Base-by-base conservation (phyloP, 2,888 invertebrate genomes). In the Geophilus truncorum region DNA sequence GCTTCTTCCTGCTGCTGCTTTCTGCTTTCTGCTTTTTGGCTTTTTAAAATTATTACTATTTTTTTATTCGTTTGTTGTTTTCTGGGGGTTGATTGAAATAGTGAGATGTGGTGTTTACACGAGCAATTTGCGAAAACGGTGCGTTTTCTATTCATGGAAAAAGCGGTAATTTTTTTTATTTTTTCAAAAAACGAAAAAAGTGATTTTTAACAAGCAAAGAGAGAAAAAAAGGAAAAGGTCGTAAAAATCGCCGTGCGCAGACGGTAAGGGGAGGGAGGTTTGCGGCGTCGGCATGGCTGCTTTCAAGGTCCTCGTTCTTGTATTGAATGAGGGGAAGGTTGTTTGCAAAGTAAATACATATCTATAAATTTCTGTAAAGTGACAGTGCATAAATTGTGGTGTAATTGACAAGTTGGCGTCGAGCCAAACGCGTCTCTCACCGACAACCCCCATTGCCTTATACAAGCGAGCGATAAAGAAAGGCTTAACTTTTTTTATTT, bases 301-400 rank as follows among this genome's bases (percentile, higher is more conserved):
- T 77, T 77, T 77, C 34, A 34, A 34, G 77, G 36, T 36, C 34
- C 77, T 32, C 36, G 32, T 77, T 77, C 34, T 36, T 32, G 36
- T 34, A 77, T 77, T 77, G 34, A 77, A 77, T 77, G 77, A 32
- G 36, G 36, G 70, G 70, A 70, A 36, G 34, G 77, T 77, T 77
- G 77, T 77, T 77, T 77, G 77, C 77, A 77, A 77, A 77, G 77
- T 36, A 77, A 77, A 77, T 77, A 77, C 77, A 77, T 77, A 77
- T 77, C 77, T 77, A 77, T 77, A 77, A 77, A 77, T 77, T 77
- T 77, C 77, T 77, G 77, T 36, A 77, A 77, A 77, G 77, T 77
- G 77, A 36, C 77, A 77, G 77, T 77, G 36, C 77, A 77, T 77
- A 77, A 77, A 77, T 77, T 77, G 36, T 36, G 77, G 70, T 36